Base-by-base conservation (phyloP, 2,888 invertebrate genomes). In the Dicycla oo region DNA sequence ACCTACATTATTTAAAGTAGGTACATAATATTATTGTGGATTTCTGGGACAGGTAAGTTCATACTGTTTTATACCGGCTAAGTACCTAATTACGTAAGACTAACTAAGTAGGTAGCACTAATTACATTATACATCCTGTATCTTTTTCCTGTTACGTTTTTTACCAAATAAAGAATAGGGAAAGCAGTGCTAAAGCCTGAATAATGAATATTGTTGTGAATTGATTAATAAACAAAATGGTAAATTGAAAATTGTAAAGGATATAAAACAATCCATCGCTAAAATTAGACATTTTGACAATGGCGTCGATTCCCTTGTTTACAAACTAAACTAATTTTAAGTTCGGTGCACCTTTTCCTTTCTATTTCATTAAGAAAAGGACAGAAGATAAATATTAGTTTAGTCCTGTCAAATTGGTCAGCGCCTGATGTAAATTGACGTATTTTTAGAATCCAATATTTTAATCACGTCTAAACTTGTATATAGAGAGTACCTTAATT, bases 1-100 rank as follows among this genome's bases (percentile, higher is more conserved):
- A 81, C 79, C 71, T 72, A 77, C 76, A 73, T 74, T 63, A 58
- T 75, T 74, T 51, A 71, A 53, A 34, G 34, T 34, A 30, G 30
- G 30, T 30, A 60, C 51, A 5, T 40, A 54, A 11, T 51, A 47
- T 34, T 40, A 54, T 78, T 75, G 49, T 62, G 30, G 53, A 65
- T 51, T 73, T 73, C 40, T 57, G 34, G 34, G 34, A 34, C 34
- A 34, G 34, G 34, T 34, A 34, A 4, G n/a, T n/a, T n/a, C n/a
- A n/a, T 45, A 26, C 5, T 45, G 54, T 47, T 34, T 72, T 20
- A n/a, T 43, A 15, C 7, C 10, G 38, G 18, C 18, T n/a, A 38
- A 18, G 10, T 57, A 13, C 23, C 47, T 47, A n/a, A n/a, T n/a
- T n/a, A n/a, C 11, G 23, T 20, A 30, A 34, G 8, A 30, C 8